A percentile compares a stretch with the other conserved stretches of the same genome.
phyloP scores from a whole-genome alignment of 2,797 vertebrate species.

The Petrocephalus schoutedeni region DNA sequence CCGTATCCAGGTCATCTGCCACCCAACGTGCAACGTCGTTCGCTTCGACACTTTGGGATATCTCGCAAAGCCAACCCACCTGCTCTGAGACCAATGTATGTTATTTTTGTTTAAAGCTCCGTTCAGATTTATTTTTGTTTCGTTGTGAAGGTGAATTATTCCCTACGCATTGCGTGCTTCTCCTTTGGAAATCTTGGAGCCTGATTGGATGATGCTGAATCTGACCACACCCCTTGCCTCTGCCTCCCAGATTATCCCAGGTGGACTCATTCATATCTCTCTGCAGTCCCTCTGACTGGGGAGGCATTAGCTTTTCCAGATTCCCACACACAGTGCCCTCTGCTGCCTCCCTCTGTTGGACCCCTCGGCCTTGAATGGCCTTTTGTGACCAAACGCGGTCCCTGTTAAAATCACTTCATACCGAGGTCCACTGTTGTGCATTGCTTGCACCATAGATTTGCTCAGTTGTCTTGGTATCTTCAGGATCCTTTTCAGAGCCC shows the following conservation, averaged over 20 bases:
- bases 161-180: slow-evolving; percentile 15
- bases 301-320: neutral
- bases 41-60: neutral
- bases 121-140: slow-evolving; percentile 34
- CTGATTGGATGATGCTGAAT: neutral
- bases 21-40: neutral
- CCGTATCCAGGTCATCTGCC: neutral
- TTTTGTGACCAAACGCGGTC: neutral
- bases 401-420: neutral
- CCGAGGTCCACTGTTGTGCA: neutral
- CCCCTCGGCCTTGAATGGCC: neutral
- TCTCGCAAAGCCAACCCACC: neutral
- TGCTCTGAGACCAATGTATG: slow-evolving; percentile 13
- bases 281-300: neutral
- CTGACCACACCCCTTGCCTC: neutral
- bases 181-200: slow-evolving; percentile 18
- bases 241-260: neutral
- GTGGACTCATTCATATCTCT: slow-evolving; percentile 16
- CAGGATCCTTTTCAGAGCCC: neutral
- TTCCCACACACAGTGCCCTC: neutral
- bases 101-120: neutral
- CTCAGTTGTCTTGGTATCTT: neutral
- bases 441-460: neutral
- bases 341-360: neutral
- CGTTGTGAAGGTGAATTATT: slow-evolving; percentile 29